Base-by-base conservation (phyloP, 2,888 invertebrate species). In the Rotaria macrura region DNA sequence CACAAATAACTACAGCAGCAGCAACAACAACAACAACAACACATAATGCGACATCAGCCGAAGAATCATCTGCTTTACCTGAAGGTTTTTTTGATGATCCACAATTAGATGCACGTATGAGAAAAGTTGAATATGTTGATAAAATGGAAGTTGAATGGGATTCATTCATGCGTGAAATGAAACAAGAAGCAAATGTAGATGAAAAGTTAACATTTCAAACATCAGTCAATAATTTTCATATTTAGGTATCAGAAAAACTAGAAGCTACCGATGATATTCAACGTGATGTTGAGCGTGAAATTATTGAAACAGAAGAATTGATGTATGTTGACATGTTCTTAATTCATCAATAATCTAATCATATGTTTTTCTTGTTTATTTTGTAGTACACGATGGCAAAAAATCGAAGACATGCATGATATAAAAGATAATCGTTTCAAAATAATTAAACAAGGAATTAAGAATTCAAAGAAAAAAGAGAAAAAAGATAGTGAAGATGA, bases 71-170 rank as follows among this genome's bases (percentile, higher is more conserved):
- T 23, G n/a, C 79, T 43, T 6, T 79, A n/a, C 79, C 79, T 0
- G 79, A 79, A 43, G 79, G 79, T 43, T 79, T 79, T 43, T 79
- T 79, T 12, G 79, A 79, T 40, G 25, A 79, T 43, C 79, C 79
- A 40, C 43, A 79, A n/a, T 7, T 43, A 10, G 79, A 79, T 43
- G 79, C 79, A n/a, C 79, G 79, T 12, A 43, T 43, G 12, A 23
- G 79, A 25, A 79, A 79, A 43, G 79, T 79, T 4, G 79, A 79
- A 79, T 79, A 79, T 40, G 79, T 79, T 12, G 79, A 79, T 14
- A 79, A 79, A 43, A 79, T 43, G 79, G 79, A 79, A 43, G 43
- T 79, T n/a, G 79, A 20, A 79, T 79, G 79, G 79, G 79, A 79
- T 43, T 2, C 25, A n/a, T 79, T 79, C 2, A 43, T 14, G 5